These are phyloP conservation scores for Acrobasis repandana DNA, from an alignment of 2,888 invertebrate genomes.

Conservation along the genomic window DNA sequence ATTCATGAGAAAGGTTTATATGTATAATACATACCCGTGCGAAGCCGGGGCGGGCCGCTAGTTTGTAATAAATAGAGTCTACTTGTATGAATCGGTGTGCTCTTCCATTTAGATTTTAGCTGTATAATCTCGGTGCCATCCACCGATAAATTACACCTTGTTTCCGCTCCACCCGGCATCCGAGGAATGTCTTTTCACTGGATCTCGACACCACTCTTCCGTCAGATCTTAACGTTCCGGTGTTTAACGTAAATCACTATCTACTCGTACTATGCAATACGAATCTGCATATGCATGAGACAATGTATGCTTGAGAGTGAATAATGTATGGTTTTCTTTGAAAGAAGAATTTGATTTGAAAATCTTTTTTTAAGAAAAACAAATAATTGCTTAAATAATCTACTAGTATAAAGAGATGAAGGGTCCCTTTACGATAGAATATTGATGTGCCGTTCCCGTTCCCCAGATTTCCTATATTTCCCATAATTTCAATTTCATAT, in stretches of 20 bases:
- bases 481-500: no score
- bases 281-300: constrained; percentile 12
- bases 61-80: no score
- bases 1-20: no score
- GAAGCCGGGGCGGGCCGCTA: no score
- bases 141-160: constrained; percentile 23
- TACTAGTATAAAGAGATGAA: no score
- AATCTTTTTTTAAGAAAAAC: background rate
- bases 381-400: no score
- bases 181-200: constrained; percentile 74
- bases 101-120: background rate
- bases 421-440: no score
- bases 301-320: constrained; percentile 9
- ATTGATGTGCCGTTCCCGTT: no score
- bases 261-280: background rate
- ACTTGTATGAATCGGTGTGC: no score
- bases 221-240: constrained; percentile 47
- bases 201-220: constrained; percentile 73
- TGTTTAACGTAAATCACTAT: constrained; percentile 22
- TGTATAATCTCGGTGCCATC: constrained; percentile 1
- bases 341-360: background rate
- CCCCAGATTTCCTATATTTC: no score
- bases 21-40: no score
- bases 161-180: constrained; percentile 34
- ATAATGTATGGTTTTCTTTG: constrained; percentile 9